Percentiles rank a stretch among this genome's conserved stretches.
These are phyloP conservation scores for Podabrus alpinus DNA, from an alignment of 2,888 invertebrate species.

Conservation along the genomic window DNA sequence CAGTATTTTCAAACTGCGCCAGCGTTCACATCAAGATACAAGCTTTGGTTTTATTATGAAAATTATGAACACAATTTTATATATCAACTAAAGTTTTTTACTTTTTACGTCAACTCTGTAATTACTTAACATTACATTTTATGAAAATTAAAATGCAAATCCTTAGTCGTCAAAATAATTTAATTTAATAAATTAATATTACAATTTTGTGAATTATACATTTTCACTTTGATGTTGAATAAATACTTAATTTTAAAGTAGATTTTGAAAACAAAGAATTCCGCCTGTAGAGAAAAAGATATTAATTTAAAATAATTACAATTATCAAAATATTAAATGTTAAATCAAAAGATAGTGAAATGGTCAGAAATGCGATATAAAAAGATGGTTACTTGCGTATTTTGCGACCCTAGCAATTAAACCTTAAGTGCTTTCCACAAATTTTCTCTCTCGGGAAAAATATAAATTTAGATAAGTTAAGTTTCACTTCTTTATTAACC, in stretches of 20 bases:
- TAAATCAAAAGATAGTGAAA: constrained; percentile 9
- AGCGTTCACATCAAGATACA: no score
- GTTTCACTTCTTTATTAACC: constrained; percentile 17
- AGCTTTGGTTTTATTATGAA: no score
- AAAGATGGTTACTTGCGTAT: constrained; percentile 8
- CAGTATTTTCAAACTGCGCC: no score
- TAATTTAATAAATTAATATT: not conserved
- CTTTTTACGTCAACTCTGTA: not conserved
- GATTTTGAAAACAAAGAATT: not conserved
- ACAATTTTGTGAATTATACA: not conserved
- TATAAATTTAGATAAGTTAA: constrained; percentile 16
- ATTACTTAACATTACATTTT: not conserved
- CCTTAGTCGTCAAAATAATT: not conserved
- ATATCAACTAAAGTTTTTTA: no score
- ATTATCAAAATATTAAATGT: not conserved
- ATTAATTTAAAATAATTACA: not conserved
- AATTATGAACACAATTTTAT: no score
- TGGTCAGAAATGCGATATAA: constrained; percentile 8
- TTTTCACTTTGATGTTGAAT: not conserved
- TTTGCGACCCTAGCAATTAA: constrained; percentile 15
- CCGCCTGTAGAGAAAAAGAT: not conserved
- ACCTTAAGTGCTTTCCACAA: constrained; percentile 16
- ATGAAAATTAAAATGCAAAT: not conserved
- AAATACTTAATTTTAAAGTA: not conserved
- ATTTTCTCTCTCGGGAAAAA: constrained; percentile 13